A percentile compares a stretch with the other conserved stretches of the same genome.
Evolutionary conservation across 2,888 invertebrate genomes (phyloP).

Genomic region (Chaetogeoica ovagalla): DNA sequence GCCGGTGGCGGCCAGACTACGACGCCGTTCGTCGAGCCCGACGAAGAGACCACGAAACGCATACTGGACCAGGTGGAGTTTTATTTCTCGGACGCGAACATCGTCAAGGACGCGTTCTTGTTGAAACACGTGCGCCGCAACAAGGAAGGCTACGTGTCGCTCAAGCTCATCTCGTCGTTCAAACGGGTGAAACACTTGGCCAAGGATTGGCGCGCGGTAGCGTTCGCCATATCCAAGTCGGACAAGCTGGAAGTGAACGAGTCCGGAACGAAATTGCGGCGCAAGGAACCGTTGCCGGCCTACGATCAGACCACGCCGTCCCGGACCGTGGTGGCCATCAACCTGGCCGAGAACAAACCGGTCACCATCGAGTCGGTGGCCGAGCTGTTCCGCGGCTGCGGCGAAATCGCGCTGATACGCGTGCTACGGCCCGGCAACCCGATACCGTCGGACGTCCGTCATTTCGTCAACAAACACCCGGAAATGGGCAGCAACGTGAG

Average conservation of each 20-base stretch:
- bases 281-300: slow-evolving; percentile 81
- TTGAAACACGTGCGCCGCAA: slow-evolving; percentile 92
- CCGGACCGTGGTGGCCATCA: slow-evolving; percentile 84
- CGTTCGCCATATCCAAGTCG: slow-evolving; percentile 78
- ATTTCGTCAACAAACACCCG: slow-evolving; percentile 87
- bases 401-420: slow-evolving; percentile 85
- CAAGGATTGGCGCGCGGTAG: slow-evolving; percentile 91
- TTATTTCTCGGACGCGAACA: slow-evolving; percentile 93
- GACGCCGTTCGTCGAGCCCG: slow-evolving; percentile 69
- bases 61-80: slow-evolving; percentile 89
- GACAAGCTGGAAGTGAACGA: slow-evolving; percentile 86
- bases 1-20: slow-evolving; percentile 59
- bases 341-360: slow-evolving; percentile 81
- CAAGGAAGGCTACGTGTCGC: slow-evolving; percentile 92
- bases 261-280: slow-evolving; percentile 82
- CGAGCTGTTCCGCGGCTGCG: slow-evolving; percentile 83
- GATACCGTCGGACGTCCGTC: slow-evolving; percentile 86
- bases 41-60: slow-evolving; percentile 75
- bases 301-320: slow-evolving; percentile 93
- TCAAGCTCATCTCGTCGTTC: slow-evolving; percentile 93
- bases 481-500: slow-evolving; percentile 83
- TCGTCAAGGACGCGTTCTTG: slow-evolving; percentile 92
- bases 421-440: slow-evolving; percentile 87
- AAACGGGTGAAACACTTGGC: slow-evolving; percentile 92
- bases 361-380: slow-evolving; percentile 85